Conservation (phyloP, 2,888 invertebrate species). For the Cybosia mesomella region DNA sequence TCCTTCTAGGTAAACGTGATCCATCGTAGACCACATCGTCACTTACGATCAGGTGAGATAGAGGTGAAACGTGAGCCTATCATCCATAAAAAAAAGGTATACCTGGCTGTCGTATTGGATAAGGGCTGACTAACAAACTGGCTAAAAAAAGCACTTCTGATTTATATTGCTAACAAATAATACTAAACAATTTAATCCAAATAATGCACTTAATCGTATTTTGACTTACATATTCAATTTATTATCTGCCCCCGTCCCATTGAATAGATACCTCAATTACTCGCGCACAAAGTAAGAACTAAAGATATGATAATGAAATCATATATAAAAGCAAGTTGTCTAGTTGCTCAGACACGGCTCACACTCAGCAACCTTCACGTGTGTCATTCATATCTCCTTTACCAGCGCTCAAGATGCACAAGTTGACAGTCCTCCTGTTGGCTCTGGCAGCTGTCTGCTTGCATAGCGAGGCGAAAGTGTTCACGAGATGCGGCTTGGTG, state of each 20-base stretch:
- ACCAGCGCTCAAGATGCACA: not conserved
- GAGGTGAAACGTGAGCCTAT: no score
- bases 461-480: conserved; percentile 40
- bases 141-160: not conserved
- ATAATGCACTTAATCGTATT: not conserved
- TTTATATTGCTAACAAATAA: not conserved
- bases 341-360: not conserved
- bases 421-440: conserved; percentile 3
- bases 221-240: not conserved
- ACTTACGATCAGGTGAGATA: no score
- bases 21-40: no score
- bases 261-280: not conserved
- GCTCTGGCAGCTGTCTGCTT: conserved; percentile 17
- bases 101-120: no score
- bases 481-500: conserved; percentile 60
- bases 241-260: not conserved
- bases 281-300: not conserved
- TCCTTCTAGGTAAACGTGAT: no score
- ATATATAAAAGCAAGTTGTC: not conserved
- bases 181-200: not conserved
- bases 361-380: no score
- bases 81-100: no score
- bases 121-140: no score
- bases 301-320: not conserved
- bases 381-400: not conserved